Evolutionary conservation across 2,797 vertebrate species (phyloP).

Genomic region (Petrocephalus sullivani): DNA sequence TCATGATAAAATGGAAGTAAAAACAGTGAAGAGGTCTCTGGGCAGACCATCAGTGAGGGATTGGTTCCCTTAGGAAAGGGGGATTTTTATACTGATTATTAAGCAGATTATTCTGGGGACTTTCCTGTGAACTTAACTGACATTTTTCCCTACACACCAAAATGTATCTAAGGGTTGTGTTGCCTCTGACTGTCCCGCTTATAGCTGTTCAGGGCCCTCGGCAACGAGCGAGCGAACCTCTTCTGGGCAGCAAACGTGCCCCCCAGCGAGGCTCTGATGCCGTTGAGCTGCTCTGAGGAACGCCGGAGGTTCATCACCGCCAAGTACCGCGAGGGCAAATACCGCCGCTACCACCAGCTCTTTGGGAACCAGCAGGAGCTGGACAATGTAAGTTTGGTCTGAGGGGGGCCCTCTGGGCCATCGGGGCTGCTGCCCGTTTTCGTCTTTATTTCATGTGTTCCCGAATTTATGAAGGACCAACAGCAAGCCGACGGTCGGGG

Average conservation of each 20-base stretch:
- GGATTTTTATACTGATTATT: background rate
- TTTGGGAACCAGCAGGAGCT: slow-evolving; percentile 88
- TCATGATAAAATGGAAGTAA: background rate
- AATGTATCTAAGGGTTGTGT: background rate
- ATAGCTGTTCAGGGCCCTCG: slow-evolving; percentile 78
- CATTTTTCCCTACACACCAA: background rate
- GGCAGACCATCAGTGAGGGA: background rate
- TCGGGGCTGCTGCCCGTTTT: background rate
- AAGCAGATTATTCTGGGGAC: background rate
- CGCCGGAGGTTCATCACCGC: slow-evolving; percentile 71
- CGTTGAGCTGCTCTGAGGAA: slow-evolving; percentile 65
- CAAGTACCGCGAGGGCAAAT: slow-evolving; percentile 91
- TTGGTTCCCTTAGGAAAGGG: background rate
- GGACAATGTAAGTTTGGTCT: slow-evolving; percentile 68
- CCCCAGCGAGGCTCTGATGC: slow-evolving; percentile 77
- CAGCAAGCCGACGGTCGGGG: background rate
- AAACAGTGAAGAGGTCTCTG: background rate
- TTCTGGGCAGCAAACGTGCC: slow-evolving; percentile 95
- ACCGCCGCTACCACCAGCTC: slow-evolving; percentile 84
- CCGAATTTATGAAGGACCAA: background rate
- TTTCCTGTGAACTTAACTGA: background rate
- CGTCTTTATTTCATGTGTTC: background rate
- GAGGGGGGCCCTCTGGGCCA: background rate
- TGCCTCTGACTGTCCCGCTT: background rate
- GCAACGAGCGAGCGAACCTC: slow-evolving; percentile 71